A percentile compares a stretch with the other conserved stretches of the same genome.
phyloP scores from a whole-genome alignment of 1,140 invertebrate species.

The Drosophila gunungcola region DNA sequence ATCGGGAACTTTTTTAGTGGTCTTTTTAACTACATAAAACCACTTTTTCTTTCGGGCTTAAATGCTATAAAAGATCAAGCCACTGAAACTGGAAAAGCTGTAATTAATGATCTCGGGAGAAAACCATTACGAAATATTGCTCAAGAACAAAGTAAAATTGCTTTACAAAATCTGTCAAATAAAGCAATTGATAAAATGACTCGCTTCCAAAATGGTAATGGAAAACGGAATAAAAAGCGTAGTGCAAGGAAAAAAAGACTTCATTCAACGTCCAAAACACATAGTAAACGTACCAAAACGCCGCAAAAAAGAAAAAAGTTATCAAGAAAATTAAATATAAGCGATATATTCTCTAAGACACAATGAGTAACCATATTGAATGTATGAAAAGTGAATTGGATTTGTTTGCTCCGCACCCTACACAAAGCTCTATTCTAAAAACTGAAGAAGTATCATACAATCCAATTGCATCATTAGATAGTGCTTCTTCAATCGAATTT shows the following conservation, averaged over 20 bases:
- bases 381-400: background rate
- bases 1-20: background rate
- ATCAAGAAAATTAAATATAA: background rate
- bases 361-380: constrained; percentile 5
- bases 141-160: constrained; percentile 1
- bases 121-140: background rate
- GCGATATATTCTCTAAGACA: background rate
- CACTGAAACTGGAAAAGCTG: no score
- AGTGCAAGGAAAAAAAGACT: background rate
- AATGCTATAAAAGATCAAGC: no score
- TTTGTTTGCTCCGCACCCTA: constrained; percentile 1
- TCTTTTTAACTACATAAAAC: no score
- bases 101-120: background rate
- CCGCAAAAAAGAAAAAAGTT: background rate
- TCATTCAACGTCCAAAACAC: background rate
- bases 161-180: background rate
- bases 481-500: background rate
- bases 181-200: background rate
- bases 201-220: background rate
- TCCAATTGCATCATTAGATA: constrained; percentile 8
- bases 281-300: background rate
- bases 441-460: constrained; percentile 7
- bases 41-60: no score
- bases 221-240: background rate
- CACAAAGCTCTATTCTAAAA: background rate